These are phyloP conservation scores for Murina feae DNA, from an alignment of 2,113 vertebrate genomes.

Conservation along the genomic window DNA sequence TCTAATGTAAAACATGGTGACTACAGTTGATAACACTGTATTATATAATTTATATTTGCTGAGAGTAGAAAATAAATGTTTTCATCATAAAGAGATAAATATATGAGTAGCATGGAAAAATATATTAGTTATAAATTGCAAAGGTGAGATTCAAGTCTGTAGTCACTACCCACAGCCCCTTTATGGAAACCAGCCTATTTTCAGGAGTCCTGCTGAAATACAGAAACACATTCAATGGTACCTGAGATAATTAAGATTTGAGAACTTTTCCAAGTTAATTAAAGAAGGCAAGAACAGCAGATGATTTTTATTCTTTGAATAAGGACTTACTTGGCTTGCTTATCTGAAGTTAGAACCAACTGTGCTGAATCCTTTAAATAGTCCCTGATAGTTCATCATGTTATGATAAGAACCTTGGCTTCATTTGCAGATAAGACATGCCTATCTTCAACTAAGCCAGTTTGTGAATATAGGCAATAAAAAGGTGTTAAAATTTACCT, in stretches of 20 bases:
- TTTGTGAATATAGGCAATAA: conserved; percentile 25
- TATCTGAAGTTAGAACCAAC: conserved; percentile 18
- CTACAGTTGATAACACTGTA: neutral
- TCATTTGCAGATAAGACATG: conserved; percentile 2
- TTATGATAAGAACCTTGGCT: neutral
- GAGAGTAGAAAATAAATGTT: neutral
- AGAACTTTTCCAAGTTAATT: neutral
- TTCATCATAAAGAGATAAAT: neutral
- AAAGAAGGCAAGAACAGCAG: neutral
- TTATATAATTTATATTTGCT: neutral
- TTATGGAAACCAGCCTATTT: neutral
- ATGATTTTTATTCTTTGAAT: conserved; percentile 6
- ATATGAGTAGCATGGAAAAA: neutral
- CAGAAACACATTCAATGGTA: neutral
- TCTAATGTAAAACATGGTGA: neutral
- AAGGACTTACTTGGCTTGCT: neutral
- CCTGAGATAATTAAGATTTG: conserved; percentile 23
- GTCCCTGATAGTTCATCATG: neutral
- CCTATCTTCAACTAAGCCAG: neutral
- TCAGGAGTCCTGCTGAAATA: neutral
- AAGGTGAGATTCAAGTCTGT: neutral
- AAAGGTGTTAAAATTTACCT: neutral
- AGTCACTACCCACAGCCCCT: neutral
- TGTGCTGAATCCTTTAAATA: conserved; percentile 3
- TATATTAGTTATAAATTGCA: neutral